Conservation (phyloP, 2,113 vertebrate genomes). For the Beaufortia kweichowensis region DNA sequence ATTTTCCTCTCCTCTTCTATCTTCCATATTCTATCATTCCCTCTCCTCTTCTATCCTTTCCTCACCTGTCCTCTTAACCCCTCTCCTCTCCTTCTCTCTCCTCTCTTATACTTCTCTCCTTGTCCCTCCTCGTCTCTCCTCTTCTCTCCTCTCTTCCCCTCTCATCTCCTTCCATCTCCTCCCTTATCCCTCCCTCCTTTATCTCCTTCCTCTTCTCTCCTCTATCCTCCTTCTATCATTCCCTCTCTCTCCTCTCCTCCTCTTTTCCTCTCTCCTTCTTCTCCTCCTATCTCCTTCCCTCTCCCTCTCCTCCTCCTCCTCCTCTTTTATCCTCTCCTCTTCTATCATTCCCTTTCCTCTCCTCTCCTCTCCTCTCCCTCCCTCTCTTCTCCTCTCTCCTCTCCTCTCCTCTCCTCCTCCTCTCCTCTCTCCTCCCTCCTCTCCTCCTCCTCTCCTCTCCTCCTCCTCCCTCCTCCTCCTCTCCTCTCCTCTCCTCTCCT, state of each 20-base stretch:
- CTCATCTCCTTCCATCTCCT: not conserved
- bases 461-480: fast-evolving
- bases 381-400: not conserved
- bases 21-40: too few relatives aligned
- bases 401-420: too few relatives aligned
- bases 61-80: fast-evolving
- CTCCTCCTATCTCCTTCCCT: not conserved
- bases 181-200: too few relatives aligned
- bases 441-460: too few relatives aligned
- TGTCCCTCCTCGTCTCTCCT: not conserved
- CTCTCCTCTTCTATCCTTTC: not conserved
- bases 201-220: too few relatives aligned
- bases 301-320: not conserved
- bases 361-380: not conserved
- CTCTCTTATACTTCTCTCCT: too few relatives aligned
- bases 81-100: not conserved
- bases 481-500: too few relatives aligned
- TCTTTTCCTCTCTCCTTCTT: not conserved
- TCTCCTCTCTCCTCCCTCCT: not conserved
- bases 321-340: too few relatives aligned
- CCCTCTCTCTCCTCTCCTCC: too few relatives aligned
- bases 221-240: not conserved
- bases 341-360: not conserved
- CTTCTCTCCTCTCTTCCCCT: not conserved
- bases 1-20: too few relatives aligned